These are phyloP conservation scores for Hirtodrosophila cameraria DNA, from an alignment of 2,888 invertebrate genomes.

Conservation along the genomic window DNA sequence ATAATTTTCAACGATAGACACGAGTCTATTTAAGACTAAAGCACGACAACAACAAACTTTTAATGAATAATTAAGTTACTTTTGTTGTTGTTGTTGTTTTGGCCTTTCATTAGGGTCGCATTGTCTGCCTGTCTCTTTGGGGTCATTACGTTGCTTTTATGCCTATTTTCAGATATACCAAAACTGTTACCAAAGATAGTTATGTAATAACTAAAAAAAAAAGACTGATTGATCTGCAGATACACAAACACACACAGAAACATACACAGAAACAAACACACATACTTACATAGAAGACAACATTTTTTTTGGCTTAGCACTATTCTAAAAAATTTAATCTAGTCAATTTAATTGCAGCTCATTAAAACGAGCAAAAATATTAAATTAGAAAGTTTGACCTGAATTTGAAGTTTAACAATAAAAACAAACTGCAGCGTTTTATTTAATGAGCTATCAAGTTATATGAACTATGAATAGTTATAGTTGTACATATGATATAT, in stretches of 20 bases:
- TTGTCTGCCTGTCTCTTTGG: slow-evolving; percentile 9
- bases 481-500: too few species aligned
- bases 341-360: slow-evolving; percentile 25
- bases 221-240: slow-evolving; percentile 6
- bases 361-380: slow-evolving; percentile 15
- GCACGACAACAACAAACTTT: slow-evolving; percentile 24
- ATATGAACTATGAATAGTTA: too few species aligned
- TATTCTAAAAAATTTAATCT: slow-evolving; percentile 30
- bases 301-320: slow-evolving; percentile 31
- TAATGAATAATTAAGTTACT: slow-evolving; percentile 66
- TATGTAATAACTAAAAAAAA: slow-evolving; percentile 25
- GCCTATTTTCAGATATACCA: slow-evolving; percentile 36
- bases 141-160: slow-evolving; percentile 1
- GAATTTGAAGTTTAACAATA: background rate
- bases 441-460: too few species aligned
- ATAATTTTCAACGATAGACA: slow-evolving; percentile 21
- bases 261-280: background rate
- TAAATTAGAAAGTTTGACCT: slow-evolving; percentile 21
- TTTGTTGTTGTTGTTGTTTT: slow-evolving; percentile 26
- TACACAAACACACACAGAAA: background rate
- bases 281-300: background rate
- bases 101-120: slow-evolving; percentile 26
- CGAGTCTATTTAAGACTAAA: slow-evolving; percentile 23
- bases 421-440: background rate
- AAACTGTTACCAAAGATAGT: slow-evolving; percentile 13